Base-by-base conservation (phyloP, 2,113 vertebrate genomes). In the Progne subis region DNA sequence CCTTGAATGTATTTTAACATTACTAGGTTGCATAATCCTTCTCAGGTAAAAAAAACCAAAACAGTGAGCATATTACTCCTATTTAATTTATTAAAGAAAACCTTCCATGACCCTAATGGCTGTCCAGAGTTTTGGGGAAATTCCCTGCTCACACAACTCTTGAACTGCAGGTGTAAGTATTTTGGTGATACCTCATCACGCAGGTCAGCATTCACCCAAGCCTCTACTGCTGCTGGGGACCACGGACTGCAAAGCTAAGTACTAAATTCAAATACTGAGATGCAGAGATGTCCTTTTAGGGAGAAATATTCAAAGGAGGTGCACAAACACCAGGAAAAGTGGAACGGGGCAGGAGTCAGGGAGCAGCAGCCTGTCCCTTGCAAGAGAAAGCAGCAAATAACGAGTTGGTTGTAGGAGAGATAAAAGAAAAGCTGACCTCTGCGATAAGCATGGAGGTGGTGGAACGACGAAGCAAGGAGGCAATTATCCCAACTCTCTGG, bases 371-470 rank as follows among this genome's bases (percentile, higher is more conserved):
- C 89, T 82, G 84, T 79, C 81, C 84, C 63, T 91, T 75, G 75
- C 76, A 81, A 81, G 67, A 80, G 90, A 93, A 86, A 88, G 52
- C 71, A 74, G 87, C 82, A 80, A 95, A 90, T 86, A 80, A 80
- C 5, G 18, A 96, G 82, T 88, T 77, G 85, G 85, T 75, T 94
- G 49, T 78, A 53, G 92, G 18, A 70, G 90, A 96, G 88, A 83
- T 32, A 79, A 93, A 93, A 92, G 85, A 71, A 83, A 93, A 92
- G 69, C 94, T 95, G 95, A 96, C 92, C 95, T 90, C 92, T 96
- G 94, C 1, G 56, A 95, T 96, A 92, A 94, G 86, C 85, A 44
- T 56, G 80, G 94, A 94, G 88, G 93, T 95, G 88, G 92, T 86
- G 72, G 90, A 86, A 93, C 1, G 8, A 44, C 1, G 37, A 90